A percentile compares a stretch with the other conserved stretches of the same genome.
Evolutionary conservation across 37 sponge, comb jelly and placozoan genomes (phyloP).

Genomic region (Aplysina aerophoba): DNA sequence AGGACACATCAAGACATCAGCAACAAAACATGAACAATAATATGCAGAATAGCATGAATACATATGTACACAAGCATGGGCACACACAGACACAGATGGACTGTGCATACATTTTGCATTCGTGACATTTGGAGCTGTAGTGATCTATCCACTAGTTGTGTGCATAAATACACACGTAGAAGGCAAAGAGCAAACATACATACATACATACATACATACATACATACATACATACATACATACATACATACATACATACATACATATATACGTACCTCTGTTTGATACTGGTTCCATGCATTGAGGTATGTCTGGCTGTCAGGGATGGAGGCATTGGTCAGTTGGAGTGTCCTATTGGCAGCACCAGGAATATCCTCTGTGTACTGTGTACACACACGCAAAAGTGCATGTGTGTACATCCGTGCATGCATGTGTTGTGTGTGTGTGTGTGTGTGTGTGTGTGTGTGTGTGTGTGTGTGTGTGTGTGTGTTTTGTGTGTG

Average conservation of each 20-base stretch:
- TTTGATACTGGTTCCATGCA: neutral
- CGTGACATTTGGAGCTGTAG: too few relatives aligned
- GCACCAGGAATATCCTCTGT: neutral
- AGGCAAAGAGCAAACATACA: constrained; percentile 6
- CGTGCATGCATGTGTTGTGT: neutral
- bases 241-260: too few relatives aligned
- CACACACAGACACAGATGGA: constrained; percentile 47
- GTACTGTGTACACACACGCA: too few relatives aligned
- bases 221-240: constrained; percentile 37
- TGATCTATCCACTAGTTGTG: too few relatives aligned
- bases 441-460: constrained; percentile 37
- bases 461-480: constrained; percentile 6
- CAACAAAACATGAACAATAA: too few relatives aligned
- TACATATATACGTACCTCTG: neutral
- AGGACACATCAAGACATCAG: too few relatives aligned
- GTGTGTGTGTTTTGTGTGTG: constrained; percentile 6
- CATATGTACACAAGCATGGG: constrained; percentile 27
- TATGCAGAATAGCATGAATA: constrained; percentile 2
- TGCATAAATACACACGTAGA: neutral
- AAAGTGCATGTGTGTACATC: neutral
- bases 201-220: constrained; percentile 31
- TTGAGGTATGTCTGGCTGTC: neutral
- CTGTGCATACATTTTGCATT: constrained; percentile 10
- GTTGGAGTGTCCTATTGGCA: too few relatives aligned
- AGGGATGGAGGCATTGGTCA: neutral